Conservation (phyloP, 2,888 invertebrate species). For the Tachina lurida region DNA sequence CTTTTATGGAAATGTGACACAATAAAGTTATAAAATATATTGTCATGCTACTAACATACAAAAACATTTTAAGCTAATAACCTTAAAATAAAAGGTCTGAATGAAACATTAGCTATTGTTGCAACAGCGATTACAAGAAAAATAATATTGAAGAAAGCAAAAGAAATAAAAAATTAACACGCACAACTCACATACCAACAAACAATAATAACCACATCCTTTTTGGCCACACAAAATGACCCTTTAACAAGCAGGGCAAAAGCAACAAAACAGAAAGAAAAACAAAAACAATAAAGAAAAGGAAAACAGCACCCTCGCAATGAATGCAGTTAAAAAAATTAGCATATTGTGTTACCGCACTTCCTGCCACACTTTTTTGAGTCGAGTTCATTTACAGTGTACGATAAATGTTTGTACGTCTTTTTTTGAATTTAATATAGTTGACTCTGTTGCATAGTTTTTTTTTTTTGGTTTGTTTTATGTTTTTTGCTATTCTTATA, state of each 20-base stretch:
- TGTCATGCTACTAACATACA: constrained; percentile 62
- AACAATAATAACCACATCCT: constrained; percentile 68
- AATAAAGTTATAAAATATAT: constrained; percentile 69
- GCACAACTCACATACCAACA: constrained; percentile 63
- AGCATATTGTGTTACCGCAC: constrained; percentile 79
- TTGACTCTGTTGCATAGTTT: constrained; percentile 32
- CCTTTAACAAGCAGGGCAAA: constrained; percentile 53
- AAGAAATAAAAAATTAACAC: constrained; percentile 49
- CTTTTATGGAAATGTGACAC: constrained; percentile 57
- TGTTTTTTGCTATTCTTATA: constrained; percentile 53
- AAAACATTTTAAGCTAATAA: constrained; percentile 68
- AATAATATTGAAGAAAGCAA: too few species aligned
- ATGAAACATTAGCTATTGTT: constrained; percentile 15
- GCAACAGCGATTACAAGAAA: background rate
- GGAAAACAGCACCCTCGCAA: constrained; percentile 70
- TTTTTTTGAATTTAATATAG: constrained; percentile 47
- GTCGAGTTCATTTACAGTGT: constrained; percentile 19
- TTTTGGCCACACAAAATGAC: constrained; percentile 52
- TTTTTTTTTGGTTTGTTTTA: too few species aligned
- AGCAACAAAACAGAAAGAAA: constrained; percentile 12
- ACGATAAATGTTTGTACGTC: constrained; percentile 2
- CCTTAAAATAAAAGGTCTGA: constrained; percentile 50
- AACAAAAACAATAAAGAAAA: constrained; percentile 16
- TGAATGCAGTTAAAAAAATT: constrained; percentile 70
- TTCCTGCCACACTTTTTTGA: constrained; percentile 78